Percentiles rank a stretch among this genome's conserved stretches.
These are phyloP conservation scores for Verasper variegatus DNA, from an alignment of 2,113 vertebrate genomes.

Conservation along the genomic window DNA sequence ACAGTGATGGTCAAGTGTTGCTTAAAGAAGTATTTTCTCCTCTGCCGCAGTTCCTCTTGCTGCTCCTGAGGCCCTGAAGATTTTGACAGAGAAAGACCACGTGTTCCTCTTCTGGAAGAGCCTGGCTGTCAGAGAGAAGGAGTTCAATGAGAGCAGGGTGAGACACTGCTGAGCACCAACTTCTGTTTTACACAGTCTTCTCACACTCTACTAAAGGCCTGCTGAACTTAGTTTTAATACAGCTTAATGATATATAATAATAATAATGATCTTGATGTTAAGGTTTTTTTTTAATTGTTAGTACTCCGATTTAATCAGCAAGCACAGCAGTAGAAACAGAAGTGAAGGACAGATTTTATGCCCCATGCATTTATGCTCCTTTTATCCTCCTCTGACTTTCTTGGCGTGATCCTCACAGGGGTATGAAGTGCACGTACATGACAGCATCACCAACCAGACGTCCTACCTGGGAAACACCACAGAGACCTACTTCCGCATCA, in stretches of 20 bases:
- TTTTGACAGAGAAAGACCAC: constrained; percentile 92
- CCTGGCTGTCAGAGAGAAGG: constrained; percentile 90
- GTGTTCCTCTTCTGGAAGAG: constrained; percentile 97
- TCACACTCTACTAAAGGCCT: background rate
- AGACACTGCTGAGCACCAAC: constrained; percentile 55
- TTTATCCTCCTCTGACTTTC: no score
- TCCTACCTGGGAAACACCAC: constrained; percentile 93
- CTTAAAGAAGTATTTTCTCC: background rate
- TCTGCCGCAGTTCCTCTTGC: constrained; percentile 85
- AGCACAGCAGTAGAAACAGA: no score
- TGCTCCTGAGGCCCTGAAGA: constrained; percentile 94
- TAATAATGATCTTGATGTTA: no score
- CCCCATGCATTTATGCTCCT: background rate
- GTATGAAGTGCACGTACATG: constrained; percentile 92
- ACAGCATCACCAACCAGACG: constrained; percentile 88
- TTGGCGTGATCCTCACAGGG: constrained; percentile 78
- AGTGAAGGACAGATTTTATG: no score
- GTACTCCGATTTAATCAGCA: no score
- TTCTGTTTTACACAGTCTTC: background rate
- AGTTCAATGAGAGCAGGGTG: constrained; percentile 94
- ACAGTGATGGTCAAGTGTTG: background rate
- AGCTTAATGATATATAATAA: no score
- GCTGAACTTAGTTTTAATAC: no score
- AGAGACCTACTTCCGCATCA: constrained; percentile 92
- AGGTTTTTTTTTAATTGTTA: no score